Evolutionary conservation across 2,888 invertebrate species (phyloP), one percentile per base, ranked within the genome.

Genomic region (Congeria kusceri): DNA sequence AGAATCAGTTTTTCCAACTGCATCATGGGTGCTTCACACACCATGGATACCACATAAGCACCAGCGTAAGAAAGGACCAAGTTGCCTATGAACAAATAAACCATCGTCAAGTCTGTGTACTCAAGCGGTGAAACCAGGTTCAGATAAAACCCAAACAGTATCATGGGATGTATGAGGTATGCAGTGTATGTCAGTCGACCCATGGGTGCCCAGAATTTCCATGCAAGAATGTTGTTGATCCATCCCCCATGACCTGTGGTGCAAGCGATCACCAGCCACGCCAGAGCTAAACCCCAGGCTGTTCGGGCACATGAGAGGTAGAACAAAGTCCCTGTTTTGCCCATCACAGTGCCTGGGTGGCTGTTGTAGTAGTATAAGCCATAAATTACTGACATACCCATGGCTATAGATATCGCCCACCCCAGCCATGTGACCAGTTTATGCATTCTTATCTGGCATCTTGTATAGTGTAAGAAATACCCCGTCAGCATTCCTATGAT

Each of bases 111-210:
- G 32, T 83, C 81, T 5, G 74, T 71, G 39, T 62, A 81, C 62
- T 74, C 70, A 5, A 85, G 13, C 3, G 84, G 72, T 4, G 70
- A 61, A 13, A 69, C 56, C 29, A 73, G 49, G 25, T 71, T 83
- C 5, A 71, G 49, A 49, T 62, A 62, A 59, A 68, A 84, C 20
- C 66, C 68, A 27, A 76, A 67, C 62, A 89, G 68, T 49, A 91
- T 73, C 27, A 90, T 79, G 1, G 90, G 90, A 64, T 91, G 91
- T 13, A 90, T 76, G 7, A 99, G 95, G 94, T 98, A 99, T 46
- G 98, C 97, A 94, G 98, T 97, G 94, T 98, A 99, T 0, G 98
- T 98, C 80, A 98, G 95, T 68, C 98, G 95, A 90, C 98, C 97
- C 59, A 99, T 94, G 0, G 98, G 98, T 89, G 97, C 95, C 88